A percentile compares a stretch with the other conserved stretches of the same genome.
Conservation (phyloP, 2,113 vertebrate species). For the Odocoileus virginianus region DNA sequence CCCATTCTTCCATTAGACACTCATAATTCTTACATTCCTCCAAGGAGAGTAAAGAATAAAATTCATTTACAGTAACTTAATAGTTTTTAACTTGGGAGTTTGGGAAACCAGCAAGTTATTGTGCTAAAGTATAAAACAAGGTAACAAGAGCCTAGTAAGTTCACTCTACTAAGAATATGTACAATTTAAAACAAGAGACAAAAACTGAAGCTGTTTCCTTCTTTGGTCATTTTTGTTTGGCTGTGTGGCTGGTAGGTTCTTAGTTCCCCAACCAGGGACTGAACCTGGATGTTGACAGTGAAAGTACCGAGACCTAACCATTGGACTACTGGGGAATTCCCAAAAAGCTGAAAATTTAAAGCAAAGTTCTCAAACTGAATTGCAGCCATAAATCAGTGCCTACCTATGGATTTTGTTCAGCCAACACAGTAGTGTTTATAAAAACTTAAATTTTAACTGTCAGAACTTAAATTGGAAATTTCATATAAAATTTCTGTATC, state of each 20-base stretch:
- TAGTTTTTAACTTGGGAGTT: neutral
- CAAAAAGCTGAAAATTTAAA: neutral
- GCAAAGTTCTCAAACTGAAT: conserved; percentile 6
- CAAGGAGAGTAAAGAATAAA: neutral
- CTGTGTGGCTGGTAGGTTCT: neutral
- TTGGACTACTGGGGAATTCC: neutral
- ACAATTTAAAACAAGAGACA: conserved; percentile 31
- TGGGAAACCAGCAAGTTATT: neutral
- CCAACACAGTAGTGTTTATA: neutral
- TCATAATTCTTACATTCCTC: neutral
- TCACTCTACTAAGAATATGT: neutral
- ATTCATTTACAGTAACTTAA: neutral
- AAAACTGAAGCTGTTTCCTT: neutral
- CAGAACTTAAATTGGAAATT: neutral
- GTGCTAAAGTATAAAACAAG: neutral
- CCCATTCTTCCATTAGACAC: neutral
- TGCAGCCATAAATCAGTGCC: neutral
- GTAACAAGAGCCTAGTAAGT: neutral
- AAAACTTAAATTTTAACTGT: conserved; percentile 35
- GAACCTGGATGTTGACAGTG: neutral
- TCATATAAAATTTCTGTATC: neutral
- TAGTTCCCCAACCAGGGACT: neutral
- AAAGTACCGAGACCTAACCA: neutral
- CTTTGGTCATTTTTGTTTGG: neutral
- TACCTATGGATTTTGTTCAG: neutral